A percentile compares a stretch with the other conserved stretches of the same genome.
These are phyloP conservation scores for Yponomeuta sedellus DNA, from an alignment of 2,888 invertebrate species.

Conservation along the genomic window DNA sequence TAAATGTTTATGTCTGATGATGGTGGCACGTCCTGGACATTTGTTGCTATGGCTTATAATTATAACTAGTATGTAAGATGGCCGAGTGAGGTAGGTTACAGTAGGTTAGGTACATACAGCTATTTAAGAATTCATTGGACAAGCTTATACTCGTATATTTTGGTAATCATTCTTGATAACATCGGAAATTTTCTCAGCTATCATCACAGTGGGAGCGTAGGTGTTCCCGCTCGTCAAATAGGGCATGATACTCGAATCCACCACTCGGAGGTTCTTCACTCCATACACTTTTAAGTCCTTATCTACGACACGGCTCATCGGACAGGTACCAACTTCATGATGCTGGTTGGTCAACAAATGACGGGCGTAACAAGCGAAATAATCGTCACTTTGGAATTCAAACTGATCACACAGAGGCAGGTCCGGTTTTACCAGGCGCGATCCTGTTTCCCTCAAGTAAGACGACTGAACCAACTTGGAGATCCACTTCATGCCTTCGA, in stretches of 20 bases:
- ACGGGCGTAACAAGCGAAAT: slow-evolving; percentile 47
- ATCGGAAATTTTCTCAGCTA: slow-evolving; percentile 78
- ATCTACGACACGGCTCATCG: slow-evolving; percentile 51
- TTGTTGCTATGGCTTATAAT: too few relatives aligned
- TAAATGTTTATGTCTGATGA: too few relatives aligned
- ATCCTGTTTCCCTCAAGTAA: slow-evolving; percentile 27
- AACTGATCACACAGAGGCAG: slow-evolving; percentile 34
- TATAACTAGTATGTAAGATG: too few relatives aligned
- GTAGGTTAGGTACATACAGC: too few relatives aligned
- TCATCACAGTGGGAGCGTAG: slow-evolving; percentile 78
- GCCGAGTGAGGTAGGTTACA: too few relatives aligned
- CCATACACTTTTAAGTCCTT: slow-evolving; percentile 63
- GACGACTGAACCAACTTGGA: slow-evolving; percentile 27
- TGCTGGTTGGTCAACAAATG: slow-evolving; percentile 37
- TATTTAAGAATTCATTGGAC: neutral
- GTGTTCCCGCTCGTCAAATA: slow-evolving; percentile 76
- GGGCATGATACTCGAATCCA: slow-evolving; percentile 80
- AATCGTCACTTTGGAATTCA: slow-evolving; percentile 37
- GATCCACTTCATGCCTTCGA: slow-evolving; percentile 29
- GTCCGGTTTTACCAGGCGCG: slow-evolving; percentile 38
- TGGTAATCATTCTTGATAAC: slow-evolving; percentile 57
- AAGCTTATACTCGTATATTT: neutral
- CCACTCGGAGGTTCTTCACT: slow-evolving; percentile 72
- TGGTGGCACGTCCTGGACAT: too few relatives aligned
- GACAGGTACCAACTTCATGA: slow-evolving; percentile 44